These are phyloP conservation scores for Carcina quercana DNA, from an alignment of 2,888 invertebrate genomes.

Conservation along the genomic window DNA sequence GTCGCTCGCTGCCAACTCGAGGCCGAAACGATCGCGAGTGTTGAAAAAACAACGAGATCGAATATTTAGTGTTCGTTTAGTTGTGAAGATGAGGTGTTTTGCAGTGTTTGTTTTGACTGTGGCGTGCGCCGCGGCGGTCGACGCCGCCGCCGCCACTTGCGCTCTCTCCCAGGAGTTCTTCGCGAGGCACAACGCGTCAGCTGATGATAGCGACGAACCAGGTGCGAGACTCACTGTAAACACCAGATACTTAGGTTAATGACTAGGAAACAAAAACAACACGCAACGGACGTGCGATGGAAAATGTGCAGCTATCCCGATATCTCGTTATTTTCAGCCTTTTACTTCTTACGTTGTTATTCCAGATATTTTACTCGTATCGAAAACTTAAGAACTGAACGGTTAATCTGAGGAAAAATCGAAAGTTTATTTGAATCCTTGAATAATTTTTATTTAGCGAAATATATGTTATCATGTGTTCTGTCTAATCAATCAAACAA, in stretches of 20 bases:
- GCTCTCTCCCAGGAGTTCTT: conserved; percentile 51
- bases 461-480: no score
- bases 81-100: conserved; percentile 67
- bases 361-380: no score
- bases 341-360: no score
- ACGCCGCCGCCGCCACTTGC: conserved; percentile 47
- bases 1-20: conserved; percentile 32
- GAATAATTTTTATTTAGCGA: no score
- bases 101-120: conserved; percentile 42
- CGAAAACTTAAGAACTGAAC: no score
- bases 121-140: conserved; percentile 39
- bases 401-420: no score
- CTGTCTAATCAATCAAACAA: no score
- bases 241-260: conserved; percentile 12
- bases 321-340: no score
- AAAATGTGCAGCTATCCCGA: no score
- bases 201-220: conserved; percentile 62
- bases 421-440: no score
- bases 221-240: conserved; percentile 45
- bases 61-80: conserved; percentile 27
- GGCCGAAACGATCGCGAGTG: conserved; percentile 54
- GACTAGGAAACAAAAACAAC: no score
- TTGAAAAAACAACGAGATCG: conserved; percentile 34
- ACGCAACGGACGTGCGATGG: no score
- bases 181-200: conserved; percentile 60